phyloP scores from a whole-genome alignment of 2,797 vertebrate species.

The Lutra lutra region DNA sequence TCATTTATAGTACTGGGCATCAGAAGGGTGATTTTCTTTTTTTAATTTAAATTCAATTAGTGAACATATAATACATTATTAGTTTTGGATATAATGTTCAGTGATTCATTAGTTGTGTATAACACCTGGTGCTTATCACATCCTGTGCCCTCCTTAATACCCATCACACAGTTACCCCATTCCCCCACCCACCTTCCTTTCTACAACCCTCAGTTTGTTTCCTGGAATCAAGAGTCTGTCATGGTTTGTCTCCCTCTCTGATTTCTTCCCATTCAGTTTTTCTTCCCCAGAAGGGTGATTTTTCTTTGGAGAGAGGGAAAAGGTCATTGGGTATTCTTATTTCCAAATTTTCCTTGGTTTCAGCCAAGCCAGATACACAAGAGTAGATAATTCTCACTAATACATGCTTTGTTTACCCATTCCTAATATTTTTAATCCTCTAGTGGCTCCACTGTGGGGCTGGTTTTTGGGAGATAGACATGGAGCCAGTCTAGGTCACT shows the following conservation, averaged over 20 bases:
- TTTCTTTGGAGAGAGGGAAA: conserved; percentile 1
- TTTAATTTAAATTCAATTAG: not conserved
- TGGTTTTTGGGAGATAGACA: not conserved
- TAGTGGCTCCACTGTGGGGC: not conserved
- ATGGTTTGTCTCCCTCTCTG: too few relatives aligned
- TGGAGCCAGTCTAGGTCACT: not conserved
- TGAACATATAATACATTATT: too few relatives aligned
- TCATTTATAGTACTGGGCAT: not conserved
- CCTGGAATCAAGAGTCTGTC: too few relatives aligned
- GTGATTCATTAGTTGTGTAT: too few relatives aligned
- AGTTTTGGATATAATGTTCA: too few relatives aligned
- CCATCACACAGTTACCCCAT: too few relatives aligned
- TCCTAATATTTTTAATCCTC: not conserved
- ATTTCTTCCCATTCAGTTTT: too few relatives aligned
- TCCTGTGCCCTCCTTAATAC: too few relatives aligned
- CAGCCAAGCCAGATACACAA: not conserved
- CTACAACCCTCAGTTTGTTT: too few relatives aligned
- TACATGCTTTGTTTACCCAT: not conserved
- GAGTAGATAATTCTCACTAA: not conserved
- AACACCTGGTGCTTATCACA: too few relatives aligned
- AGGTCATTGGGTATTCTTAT: not conserved
- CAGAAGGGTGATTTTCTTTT: conserved; percentile 40
- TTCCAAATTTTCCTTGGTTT: conserved; percentile 13
- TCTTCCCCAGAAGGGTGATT: conserved; percentile 11
- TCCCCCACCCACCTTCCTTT: too few relatives aligned